Evolutionary conservation across 2,113 vertebrate genomes (phyloP), one percentile per base, ranked within the genome.

Genomic region (Pangasianodon hypophthalmus): DNA sequence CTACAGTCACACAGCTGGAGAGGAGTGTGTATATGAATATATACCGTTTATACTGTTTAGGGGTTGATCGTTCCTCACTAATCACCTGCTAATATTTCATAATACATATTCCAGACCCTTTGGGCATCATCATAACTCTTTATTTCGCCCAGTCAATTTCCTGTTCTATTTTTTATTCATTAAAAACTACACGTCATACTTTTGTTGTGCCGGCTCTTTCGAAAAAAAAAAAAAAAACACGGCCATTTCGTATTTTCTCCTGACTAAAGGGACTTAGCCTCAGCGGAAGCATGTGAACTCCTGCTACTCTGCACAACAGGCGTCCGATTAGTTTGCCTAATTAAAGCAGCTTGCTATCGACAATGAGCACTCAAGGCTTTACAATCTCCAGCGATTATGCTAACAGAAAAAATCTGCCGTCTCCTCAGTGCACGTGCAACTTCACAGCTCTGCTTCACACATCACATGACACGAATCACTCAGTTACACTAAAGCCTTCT

Each of bases 261-360:
- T 58, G 50, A 50, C 87, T 52, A 24, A 3, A 19, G 75, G 75
- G 58, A 62, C 32, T 60, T 26, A 8, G 21, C 32, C 80, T 26
- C 37, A 60, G 86, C 32, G 18, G 16, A 75, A 21, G 71, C 44
- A 44, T 26, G 44, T 52, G 29, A 81, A 81, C 77, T 81, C 26
- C 48, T 81, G 48, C 77, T 13, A n/a, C 16, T 32, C 69, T 6
- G 37, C 54, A 84, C 84, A 85, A 50, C 91, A 87, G 67, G 83
- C 82, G 84, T 89, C 83, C 91, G 37, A 91, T 90, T 64, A 73
- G 85, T 88, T 71, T 82, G 60, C 86, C 44, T 91, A 87, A 88
- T 91, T 64, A 87, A 88, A 85, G 52, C 88, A 84, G 73, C 64
- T 83, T 80, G 71, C 71, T 9, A 56, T 87, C 41, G 52, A 85